Conservation (phyloP, 2,888 invertebrate genomes). For the Didymodactylos carnosus region DNA sequence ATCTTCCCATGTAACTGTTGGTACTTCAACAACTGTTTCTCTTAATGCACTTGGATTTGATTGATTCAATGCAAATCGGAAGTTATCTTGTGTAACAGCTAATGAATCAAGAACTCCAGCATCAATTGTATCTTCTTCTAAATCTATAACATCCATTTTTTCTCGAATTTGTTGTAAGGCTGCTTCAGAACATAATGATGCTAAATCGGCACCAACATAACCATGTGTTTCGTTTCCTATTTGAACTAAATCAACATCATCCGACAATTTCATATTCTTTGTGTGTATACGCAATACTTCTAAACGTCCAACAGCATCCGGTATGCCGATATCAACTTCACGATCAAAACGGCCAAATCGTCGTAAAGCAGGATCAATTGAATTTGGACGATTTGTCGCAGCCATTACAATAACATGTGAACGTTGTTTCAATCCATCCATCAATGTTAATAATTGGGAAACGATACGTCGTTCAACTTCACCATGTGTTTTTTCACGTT, state of each 20-base stretch:
- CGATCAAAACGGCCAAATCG: constrained; percentile 94
- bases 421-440: constrained; percentile 98
- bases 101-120: constrained; percentile 88
- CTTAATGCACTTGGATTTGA: constrained; percentile 92
- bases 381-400: constrained; percentile 94
- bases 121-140: constrained; percentile 97
- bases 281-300: constrained; percentile 96
- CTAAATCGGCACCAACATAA: constrained; percentile 94
- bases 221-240: constrained; percentile 85
- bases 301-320: constrained; percentile 86
- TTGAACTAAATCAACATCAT: constrained; percentile 94
- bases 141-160: constrained; percentile 98
- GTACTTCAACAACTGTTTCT: constrained; percentile 96
- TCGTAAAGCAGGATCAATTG: constrained; percentile 86
- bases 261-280: constrained; percentile 96
- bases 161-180: constrained; percentile 97
- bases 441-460: constrained; percentile 83
- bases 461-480: constrained; percentile 95
- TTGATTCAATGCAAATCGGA: constrained; percentile 85
- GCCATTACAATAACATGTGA: constrained; percentile 92
- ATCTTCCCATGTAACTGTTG: constrained; percentile 87
- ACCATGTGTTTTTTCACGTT: constrained; percentile 94
- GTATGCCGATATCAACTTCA: constrained; percentile 98
- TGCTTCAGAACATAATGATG: constrained; percentile 92
- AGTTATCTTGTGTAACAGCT: constrained; percentile 97